These are phyloP conservation scores for Mythimna ferrago DNA, from an alignment of 2,888 invertebrate genomes.

Conservation along the genomic window DNA sequence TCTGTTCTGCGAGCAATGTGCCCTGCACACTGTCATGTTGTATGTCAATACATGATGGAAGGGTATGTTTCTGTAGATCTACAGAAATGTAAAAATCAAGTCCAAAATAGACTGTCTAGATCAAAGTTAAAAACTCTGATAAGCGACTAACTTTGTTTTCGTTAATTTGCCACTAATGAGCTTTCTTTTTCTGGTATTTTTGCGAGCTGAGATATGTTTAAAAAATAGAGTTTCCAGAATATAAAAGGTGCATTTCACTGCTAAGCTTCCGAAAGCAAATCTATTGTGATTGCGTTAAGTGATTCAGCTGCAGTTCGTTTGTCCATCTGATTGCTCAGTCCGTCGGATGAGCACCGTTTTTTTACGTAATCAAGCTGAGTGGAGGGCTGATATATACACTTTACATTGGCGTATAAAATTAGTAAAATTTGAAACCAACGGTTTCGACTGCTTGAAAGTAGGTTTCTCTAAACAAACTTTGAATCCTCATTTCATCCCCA, in stretches of 20 bases:
- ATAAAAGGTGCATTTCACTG: not conserved
- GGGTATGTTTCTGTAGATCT: no score
- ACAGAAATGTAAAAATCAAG: no score
- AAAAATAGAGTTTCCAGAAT: not conserved
- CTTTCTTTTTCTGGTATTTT: not conserved
- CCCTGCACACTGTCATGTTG: no score
- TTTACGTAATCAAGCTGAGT: constrained; percentile 17
- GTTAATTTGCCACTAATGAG: no score
- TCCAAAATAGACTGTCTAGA: no score
- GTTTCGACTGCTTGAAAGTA: no score
- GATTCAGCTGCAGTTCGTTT: constrained; percentile 19
- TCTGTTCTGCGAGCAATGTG: no score
- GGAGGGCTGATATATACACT: not conserved
- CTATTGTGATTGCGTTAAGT: constrained; percentile 40
- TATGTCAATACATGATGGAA: no score
- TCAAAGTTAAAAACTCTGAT: no score
- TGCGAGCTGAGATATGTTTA: not conserved
- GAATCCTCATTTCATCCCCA: no score
- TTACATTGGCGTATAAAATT: constrained; percentile 4
- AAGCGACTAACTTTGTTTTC: no score
- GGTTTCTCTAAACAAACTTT: no score
- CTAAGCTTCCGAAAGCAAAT: not conserved
- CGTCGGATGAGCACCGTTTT: not conserved
- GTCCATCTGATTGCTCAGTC: constrained; percentile 16
- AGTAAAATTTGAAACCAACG: constrained; percentile 1